Base-by-base conservation (phyloP, 2,113 vertebrate genomes). In the Carassius auratus region DNA sequence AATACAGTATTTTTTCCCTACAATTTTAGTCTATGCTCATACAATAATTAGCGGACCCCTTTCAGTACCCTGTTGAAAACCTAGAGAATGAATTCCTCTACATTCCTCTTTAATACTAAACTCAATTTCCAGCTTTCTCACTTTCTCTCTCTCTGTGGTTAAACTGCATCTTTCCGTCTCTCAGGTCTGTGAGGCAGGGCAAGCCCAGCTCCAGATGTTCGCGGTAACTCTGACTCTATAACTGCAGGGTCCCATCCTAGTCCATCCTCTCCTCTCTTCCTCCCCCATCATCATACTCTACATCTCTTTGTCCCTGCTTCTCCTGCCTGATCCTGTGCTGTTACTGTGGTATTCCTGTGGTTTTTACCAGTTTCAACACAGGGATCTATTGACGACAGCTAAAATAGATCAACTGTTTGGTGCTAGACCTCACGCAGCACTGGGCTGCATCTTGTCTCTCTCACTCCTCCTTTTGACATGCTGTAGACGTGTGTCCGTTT, bases 121-220 rank as follows among this genome's bases (percentile, higher is more conserved):
- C 42, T 79, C 48, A 30, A 4, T 55, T 59, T 42, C 69, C 21
- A 69, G 21, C 57, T 71, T 17, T 85, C 36, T 73, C 55, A 75
- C 8, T 59, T 45, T 50, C 21, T 50, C 12, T 13, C 12, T 50
- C 48, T 84, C 38, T 84, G 82, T 80, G 77, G 90, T 90, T 91
- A 93, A 94, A 93, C 90, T 88, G 86, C 89, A 88, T 93, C 90
- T 94, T 88, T 94, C 94, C 94, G 91, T 94, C 90, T 92, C 92
- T 90, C 93, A 95, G 94, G 93, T 94, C 93, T 94, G 90, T 93
- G 91, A 93, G 92, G 91, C 91, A 75, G 61, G 91, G 92, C 89
- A 94, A 94, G 93, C 92, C 93, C 90, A 89, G 91, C 90, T 94
- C 94, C 92, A 93, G 92, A 89, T 92, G 88, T 90, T 94, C 90